Evolutionary conservation across 2,113 vertebrate genomes (phyloP), one percentile per base, ranked within the genome.

Genomic region (Perca fluviatilis): DNA sequence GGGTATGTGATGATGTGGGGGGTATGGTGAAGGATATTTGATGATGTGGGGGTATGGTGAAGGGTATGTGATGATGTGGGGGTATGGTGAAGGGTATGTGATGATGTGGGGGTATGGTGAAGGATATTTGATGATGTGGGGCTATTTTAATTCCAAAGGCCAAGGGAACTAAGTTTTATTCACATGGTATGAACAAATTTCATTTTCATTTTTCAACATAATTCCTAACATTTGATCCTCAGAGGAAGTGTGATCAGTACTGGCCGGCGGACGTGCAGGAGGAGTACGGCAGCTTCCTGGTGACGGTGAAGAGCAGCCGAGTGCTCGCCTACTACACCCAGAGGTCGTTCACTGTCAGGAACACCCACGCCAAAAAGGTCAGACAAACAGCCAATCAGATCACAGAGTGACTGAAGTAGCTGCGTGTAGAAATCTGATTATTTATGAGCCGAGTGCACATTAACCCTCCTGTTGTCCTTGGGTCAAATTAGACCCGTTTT

Each of bases 231-330:
- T 30, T 18, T 12, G n/a, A 13, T 58, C 90, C 74, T 74, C 92
- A 99, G 98, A 97, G 97, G 90, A 99, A 99, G 89, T 99, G 98
- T 95, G 97, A 99, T 86, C 98, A 98, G 86, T 99, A 99, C 84
- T 99, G 98, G 98, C 98, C 98, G 21, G 62, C 90, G 0, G 98
- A 99, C 88, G 95, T 93, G 23, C 97, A 96, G 86, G 97, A 99
- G 93, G 97, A 98, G 80, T 99, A 97, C 47, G 97, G 97, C 53
- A 94, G 95, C 83, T 96, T 97, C 83, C 88, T 98, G 88, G 97
- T 99, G 87, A 97, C 96, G 60, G 92, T 97, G 82, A 98, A 96
- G 86, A 97, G 92, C 85, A 95, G 95, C 67, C 94, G 94, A 57
- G 92, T 94, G 19, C 92, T 97, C 69, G 97, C 98, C 18, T 97